Base-by-base conservation (phyloP, 2,797 vertebrate genomes). In the Sebastes melanostomus region DNA sequence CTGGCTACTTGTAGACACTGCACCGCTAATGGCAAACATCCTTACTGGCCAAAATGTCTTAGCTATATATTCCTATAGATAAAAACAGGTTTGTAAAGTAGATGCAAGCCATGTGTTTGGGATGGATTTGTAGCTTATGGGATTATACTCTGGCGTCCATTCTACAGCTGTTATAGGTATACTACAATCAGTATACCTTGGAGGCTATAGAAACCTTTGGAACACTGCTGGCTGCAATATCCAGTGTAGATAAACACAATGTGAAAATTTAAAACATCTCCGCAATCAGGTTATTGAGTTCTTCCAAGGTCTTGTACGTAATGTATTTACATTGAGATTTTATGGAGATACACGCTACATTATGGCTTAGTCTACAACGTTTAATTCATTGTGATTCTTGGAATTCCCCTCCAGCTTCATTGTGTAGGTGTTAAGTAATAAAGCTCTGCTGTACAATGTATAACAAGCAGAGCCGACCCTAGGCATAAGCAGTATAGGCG, bases 1-100 rank as follows among this genome's bases (percentile, higher is more conserved):
- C 80, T 78, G 71, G 58, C 76, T 88, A 66, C 68, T 82, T 90
- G 50, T 70, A 75, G 72, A 72, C 59, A 59, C 72, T 75, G n/a
- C 24, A 36, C 27, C 24, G 74, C 58, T 82, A 65, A 78, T 74
- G 18, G 18, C 30, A 75, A 52, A 63, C 30, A 50, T 1, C 36
- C 16, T 24, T 34, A 67, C 11, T 66, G 52, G 67, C 61, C 34
- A 32, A 52, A 50, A 24, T n/a, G n/a, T 75, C 70, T 81, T 86
- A 9, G 42, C 75, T 77, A 75, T 71, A 61, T 42, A 68, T 75
- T 81, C 42, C 32, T 14, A 18, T 55, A 42, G 61, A 76, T 84
- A 59, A 78, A 76, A 80, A 27, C 2, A 3, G n/a, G 4, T 72
- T 81, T 82, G 27, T 36, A 30, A 66, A 25, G 24, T 42, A 72